Evolutionary conservation across 2,113 vertebrate genomes (phyloP), one percentile per base, ranked within the genome.

Genomic region (Blennius ocellaris): DNA sequence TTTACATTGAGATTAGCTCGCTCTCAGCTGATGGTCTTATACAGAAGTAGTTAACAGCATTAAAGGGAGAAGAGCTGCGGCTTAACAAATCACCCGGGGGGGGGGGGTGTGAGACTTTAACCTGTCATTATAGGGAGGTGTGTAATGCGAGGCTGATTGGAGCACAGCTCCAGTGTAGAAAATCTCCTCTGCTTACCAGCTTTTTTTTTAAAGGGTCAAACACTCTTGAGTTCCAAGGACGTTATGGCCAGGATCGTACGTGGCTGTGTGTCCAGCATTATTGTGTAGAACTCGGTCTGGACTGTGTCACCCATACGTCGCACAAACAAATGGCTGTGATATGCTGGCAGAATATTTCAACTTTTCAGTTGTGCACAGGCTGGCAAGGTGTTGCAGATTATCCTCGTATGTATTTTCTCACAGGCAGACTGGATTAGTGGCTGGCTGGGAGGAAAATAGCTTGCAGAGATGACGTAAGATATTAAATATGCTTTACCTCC

Each of bases 341-440:
- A 52, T 63, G 67, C 80, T 83, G 62, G 64, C 74, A 44, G 77
- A 44, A 77, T 62, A 77, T 67, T 48, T 64, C 55, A 84, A 75
- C 21, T 11, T 86, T 71, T 36, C 43, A 38, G 30, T 66, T 76
- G 11, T 45, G 54, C 4, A 2, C 37, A 57, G 57, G 30, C 67
- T 69, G 49, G 60, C 60, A 47, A 73, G 60, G 69, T 71, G 66
- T 52, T 57, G 53, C 71, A 81, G 77, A 85, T 85, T 75, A 84
- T 88, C 80, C 57, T 40, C 0, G 2, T 37, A 14, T 73, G 36
- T 65, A 57, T 80, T 73, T 80, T 76, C 55, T 78, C 59, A 61
- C 71, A 69, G 39, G 53, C 69, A 47, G 67, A 55, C 62, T 62
- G 63, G 75, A 87, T 83, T 76, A 85, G 69, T 67, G 56, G 37